Evolutionary conservation across 2,888 invertebrate species (phyloP).

Genomic region (Synanthedon myopaeformis): DNA sequence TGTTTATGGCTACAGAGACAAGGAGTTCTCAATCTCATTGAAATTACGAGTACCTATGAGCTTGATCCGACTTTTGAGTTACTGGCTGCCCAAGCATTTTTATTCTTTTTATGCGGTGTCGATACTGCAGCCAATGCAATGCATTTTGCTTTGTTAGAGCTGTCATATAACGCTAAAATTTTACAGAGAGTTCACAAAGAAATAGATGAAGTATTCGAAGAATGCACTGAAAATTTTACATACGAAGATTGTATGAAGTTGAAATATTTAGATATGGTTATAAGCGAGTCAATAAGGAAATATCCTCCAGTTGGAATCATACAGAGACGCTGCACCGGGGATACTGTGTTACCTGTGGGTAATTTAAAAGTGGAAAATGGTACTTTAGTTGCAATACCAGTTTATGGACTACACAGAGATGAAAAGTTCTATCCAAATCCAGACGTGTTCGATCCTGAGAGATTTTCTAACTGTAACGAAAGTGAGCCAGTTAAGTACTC

Average conservation of each 20-base stretch:
- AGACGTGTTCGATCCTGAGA: constrained; percentile 50
- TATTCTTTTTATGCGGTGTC: constrained; percentile 55
- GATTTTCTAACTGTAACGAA: constrained; percentile 34
- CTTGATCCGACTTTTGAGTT: constrained; percentile 35
- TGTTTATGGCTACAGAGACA: constrained; percentile 28
- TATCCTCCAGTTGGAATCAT: constrained; percentile 37
- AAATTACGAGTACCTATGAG: constrained; percentile 26
- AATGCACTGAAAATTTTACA: constrained; percentile 24
- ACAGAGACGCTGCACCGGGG: constrained; percentile 29
- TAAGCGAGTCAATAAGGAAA: constrained; percentile 38
- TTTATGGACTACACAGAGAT: constrained; percentile 41
- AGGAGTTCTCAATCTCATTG: constrained; percentile 24
- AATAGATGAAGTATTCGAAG: constrained; percentile 34
- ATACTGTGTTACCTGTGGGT: constrained; percentile 27
- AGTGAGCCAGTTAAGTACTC: constrained; percentile 29
- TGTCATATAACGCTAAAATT: constrained; percentile 38
- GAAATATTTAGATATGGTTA: constrained; percentile 44
- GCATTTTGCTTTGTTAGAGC: constrained; percentile 37
- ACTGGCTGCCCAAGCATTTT: constrained; percentile 51
- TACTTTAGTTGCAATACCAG: constrained; percentile 19
- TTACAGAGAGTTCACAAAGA: constrained; percentile 40
- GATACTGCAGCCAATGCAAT: constrained; percentile 50
- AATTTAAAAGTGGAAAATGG: constrained; percentile 27
- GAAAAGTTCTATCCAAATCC: constrained; percentile 41
- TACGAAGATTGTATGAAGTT: constrained; percentile 36